These are phyloP conservation scores for Centruroides sculpturatus DNA, from an alignment of 1,140 invertebrate genomes.

Conservation along the genomic window DNA sequence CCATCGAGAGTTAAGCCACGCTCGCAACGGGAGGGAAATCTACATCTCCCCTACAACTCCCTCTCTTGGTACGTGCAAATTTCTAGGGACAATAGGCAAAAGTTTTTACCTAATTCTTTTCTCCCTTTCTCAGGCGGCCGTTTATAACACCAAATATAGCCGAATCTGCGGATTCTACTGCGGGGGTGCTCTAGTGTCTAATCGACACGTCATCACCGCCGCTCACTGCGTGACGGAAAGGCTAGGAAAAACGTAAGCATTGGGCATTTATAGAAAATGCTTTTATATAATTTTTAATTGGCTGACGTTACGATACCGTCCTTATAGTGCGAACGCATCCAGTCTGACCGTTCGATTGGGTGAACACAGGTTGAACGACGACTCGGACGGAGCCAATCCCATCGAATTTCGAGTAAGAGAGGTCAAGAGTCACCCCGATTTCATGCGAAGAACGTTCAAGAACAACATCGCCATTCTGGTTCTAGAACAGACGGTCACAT, in stretches of 20 bases:
- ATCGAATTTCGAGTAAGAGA: constrained; percentile 43
- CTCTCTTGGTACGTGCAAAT: no score
- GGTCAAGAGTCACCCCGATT: constrained; percentile 21
- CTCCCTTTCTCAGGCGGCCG: constrained; percentile 36
- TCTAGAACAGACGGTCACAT: constrained; percentile 32
- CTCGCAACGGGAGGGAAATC: no score
- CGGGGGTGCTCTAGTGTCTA: constrained; percentile 79
- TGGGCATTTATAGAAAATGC: no score
- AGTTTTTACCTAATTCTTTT: no score
- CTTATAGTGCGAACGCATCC: neutral
- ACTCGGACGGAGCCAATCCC: constrained; percentile 44
- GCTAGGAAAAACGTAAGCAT: neutral
- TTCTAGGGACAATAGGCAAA: no score
- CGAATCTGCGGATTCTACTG: constrained; percentile 46
- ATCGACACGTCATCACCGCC: constrained; percentile 83
- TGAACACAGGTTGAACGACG: constrained; percentile 47
- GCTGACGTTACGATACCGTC: no score
- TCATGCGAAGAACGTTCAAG: constrained; percentile 31
- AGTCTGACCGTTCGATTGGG: constrained; percentile 44
- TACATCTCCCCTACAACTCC: no score
- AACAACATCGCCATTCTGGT: constrained; percentile 27
- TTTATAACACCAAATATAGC: constrained; percentile 72
- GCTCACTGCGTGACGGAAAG: constrained; percentile 70
- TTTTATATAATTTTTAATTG: no score
- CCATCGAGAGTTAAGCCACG: no score